Evolutionary conservation across 2,888 invertebrate genomes (phyloP).

Genomic region (Germaria angustata): DNA sequence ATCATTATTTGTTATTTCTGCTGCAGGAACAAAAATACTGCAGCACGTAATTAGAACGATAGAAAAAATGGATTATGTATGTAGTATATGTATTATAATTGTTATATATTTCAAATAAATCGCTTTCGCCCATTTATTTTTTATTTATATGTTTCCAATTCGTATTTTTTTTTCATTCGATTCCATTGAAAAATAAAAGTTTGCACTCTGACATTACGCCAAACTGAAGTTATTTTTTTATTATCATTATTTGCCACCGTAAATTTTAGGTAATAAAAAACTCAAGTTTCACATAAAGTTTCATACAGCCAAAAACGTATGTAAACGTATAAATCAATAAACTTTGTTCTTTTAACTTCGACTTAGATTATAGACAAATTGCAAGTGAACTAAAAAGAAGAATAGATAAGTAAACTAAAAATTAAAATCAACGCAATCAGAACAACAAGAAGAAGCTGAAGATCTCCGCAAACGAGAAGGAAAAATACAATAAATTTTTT

Average conservation of each 20-base stretch:
- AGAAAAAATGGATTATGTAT: constrained; percentile 15
- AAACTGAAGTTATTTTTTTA: constrained; percentile 46
- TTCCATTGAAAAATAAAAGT: constrained; percentile 29
- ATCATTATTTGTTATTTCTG: not conserved
- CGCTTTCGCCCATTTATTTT: not conserved
- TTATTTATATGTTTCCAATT: constrained; percentile 24
- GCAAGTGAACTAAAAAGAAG: not conserved
- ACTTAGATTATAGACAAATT: constrained; percentile 11
- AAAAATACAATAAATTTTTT: constrained; percentile 29
- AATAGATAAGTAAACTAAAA: constrained; percentile 36
- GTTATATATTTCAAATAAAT: constrained; percentile 14
- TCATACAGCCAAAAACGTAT: constrained; percentile 17
- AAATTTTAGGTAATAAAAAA: constrained; percentile 57
- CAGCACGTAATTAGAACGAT: constrained; percentile 41
- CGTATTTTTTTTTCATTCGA: not conserved
- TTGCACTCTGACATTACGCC: constrained; percentile 57
- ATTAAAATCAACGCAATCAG: constrained; percentile 26
- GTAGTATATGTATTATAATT: not conserved
- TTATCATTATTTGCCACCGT: constrained; percentile 47
- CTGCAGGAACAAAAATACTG: constrained; percentile 52
- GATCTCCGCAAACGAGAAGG: constrained; percentile 13
- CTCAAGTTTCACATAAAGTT: constrained; percentile 39
- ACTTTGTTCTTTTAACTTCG: not conserved
- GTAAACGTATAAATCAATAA: constrained; percentile 58
- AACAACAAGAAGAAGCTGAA: constrained; percentile 32